These are phyloP conservation scores for Phalacrocorax aristotelis DNA, from an alignment of 2,113 vertebrate species.

Conservation along the genomic window DNA sequence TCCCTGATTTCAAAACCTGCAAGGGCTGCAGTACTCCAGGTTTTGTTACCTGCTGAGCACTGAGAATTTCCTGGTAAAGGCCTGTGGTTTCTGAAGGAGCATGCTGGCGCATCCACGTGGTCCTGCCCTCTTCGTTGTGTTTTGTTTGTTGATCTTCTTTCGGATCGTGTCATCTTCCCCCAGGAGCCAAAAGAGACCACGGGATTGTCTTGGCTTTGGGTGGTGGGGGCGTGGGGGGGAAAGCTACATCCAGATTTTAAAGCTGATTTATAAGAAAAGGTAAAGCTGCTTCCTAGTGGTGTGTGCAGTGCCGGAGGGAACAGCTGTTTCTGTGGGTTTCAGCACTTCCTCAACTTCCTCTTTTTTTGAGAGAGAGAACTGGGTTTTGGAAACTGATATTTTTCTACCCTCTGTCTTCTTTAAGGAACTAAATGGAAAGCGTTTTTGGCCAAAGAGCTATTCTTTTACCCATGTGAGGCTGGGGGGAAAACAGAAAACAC, in stretches of 20 bases:
- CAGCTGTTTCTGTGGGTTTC: neutral
- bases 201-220: neutral
- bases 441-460: neutral
- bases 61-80: neutral
- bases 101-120: fast-evolving
- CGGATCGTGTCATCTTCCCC: fast-evolving
- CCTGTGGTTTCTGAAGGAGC: neutral
- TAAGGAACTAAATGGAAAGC: neutral
- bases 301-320: neutral
- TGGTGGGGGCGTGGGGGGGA: neutral
- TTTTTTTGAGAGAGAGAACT: neutral
- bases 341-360: neutral
- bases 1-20: neutral
- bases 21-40: neutral
- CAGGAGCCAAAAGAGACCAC: neutral
- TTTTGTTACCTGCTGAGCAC: neutral
- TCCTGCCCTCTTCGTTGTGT: neutral
- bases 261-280: neutral
- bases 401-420: neutral
- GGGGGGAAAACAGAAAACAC: neutral
- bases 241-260: neutral
- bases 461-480: neutral
- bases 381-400: neutral
- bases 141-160: neutral
- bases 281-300: neutral